Conservation (phyloP, 2,797 vertebrate species). For the Lepilemur septentrionalis region DNA sequence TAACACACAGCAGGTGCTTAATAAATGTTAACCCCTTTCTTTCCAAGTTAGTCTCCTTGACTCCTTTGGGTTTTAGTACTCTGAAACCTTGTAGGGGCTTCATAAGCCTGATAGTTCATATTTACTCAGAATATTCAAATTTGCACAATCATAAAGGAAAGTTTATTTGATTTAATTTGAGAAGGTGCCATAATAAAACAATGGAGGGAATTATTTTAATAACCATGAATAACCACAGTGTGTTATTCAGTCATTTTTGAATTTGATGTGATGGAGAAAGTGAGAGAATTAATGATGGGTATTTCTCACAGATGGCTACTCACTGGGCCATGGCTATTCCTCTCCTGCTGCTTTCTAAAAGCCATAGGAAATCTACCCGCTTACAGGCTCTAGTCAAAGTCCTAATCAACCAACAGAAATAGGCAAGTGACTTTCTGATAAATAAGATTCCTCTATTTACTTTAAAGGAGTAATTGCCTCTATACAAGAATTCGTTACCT, state of each 20-base stretch:
- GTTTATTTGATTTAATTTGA: not conserved
- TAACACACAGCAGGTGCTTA: not conserved
- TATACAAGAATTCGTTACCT: not conserved
- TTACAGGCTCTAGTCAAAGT: not conserved
- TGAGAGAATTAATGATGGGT: not conserved
- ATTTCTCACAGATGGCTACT: not conserved
- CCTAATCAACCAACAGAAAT: not conserved
- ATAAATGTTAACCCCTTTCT: not conserved
- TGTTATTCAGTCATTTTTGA: not conserved
- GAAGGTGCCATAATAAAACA: not conserved
- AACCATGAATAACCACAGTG: not conserved
- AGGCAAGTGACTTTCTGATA: not conserved
- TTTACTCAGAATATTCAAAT: slow-evolving; percentile 4
- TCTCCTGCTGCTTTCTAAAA: not conserved
- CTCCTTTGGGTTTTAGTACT: not conserved
- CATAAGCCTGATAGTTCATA: not conserved
- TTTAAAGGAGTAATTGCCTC: not conserved
- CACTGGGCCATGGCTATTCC: not conserved
- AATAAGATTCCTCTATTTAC: not conserved
- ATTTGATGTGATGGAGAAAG: not conserved
- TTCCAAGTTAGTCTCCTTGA: not conserved
- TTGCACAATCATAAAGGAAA: not conserved
- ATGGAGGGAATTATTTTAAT: not conserved
- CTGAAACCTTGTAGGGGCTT: not conserved
- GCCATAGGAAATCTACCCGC: not conserved